A percentile compares a stretch with the other conserved stretches of the same genome.
These are phyloP conservation scores for Fregata magnificens DNA, from an alignment of 2,113 vertebrate genomes.

Conservation along the genomic window DNA sequence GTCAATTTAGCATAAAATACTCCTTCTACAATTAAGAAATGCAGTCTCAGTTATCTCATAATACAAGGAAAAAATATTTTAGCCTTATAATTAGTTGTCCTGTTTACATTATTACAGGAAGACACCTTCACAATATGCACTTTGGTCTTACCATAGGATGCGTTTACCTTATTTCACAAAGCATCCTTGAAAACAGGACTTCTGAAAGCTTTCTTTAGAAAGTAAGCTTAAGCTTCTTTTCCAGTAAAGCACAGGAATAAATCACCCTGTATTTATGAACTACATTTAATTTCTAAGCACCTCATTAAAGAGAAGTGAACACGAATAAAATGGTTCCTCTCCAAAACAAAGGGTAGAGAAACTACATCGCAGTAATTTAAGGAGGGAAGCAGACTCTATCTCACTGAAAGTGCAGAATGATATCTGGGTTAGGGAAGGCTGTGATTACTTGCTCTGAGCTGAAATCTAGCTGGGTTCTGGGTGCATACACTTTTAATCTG, in stretches of 20 bases:
- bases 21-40: neutral
- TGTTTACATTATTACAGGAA: neutral
- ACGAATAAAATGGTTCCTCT: slow-evolving; percentile 41
- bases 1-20: neutral
- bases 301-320: slow-evolving; percentile 46
- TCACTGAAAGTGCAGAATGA: neutral
- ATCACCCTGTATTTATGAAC: slow-evolving; percentile 56
- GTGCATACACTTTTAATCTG: neutral
- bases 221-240: slow-evolving; percentile 24
- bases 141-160: neutral
- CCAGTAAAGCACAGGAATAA: slow-evolving; percentile 23
- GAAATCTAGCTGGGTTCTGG: slow-evolving; percentile 17
- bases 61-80: neutral
- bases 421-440: neutral
- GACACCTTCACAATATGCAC: neutral
- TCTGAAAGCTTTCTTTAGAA: slow-evolving; percentile 6
- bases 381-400: neutral
- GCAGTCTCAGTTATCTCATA: neutral
- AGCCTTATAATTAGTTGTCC: neutral
- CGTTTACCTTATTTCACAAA: neutral
- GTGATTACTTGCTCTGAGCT: slow-evolving; percentile 5
- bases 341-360: slow-evolving; percentile 43
- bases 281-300: slow-evolving; percentile 50
- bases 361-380: slow-evolving; percentile 20
- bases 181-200: neutral